Evolutionary conservation across 2,113 vertebrate genomes (phyloP).

Genomic region (Lamprologus tigripictilis): DNA sequence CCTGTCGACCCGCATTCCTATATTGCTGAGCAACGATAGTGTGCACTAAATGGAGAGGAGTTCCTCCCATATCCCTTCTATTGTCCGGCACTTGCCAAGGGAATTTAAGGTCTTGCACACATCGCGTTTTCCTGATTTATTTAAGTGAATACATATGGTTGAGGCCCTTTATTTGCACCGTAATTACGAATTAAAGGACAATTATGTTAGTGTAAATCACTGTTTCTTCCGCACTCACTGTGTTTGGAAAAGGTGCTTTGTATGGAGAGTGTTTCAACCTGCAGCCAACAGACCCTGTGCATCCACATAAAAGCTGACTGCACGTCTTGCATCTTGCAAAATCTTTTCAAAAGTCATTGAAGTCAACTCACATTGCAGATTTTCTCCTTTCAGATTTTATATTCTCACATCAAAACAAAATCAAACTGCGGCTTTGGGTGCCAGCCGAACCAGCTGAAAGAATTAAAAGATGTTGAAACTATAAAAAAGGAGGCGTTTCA

Average conservation of each 20-base stretch:
- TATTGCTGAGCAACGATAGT: slow-evolving; percentile 68
- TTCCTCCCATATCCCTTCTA: slow-evolving; percentile 34
- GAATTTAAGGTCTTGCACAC: slow-evolving; percentile 55
- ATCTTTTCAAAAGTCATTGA: background rate
- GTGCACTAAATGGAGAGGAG: slow-evolving; percentile 59
- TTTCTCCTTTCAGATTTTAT: background rate
- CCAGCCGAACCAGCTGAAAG: slow-evolving; percentile 49
- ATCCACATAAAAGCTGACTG: background rate
- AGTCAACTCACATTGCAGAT: background rate
- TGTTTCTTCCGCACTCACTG: background rate
- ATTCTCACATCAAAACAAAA: slow-evolving; percentile 7
- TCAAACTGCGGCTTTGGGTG: slow-evolving; percentile 8
- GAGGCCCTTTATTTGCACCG: slow-evolving; percentile 45
- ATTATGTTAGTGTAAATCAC: slow-evolving; percentile 71
- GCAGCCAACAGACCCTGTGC: background rate
- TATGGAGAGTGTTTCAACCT: background rate
- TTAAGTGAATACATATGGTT: slow-evolving; percentile 58
- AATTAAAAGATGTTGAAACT: slow-evolving; percentile 71
- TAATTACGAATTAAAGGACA: slow-evolving; percentile 53
- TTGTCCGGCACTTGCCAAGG: slow-evolving; percentile 62
- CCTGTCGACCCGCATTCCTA: slow-evolving; percentile 82
- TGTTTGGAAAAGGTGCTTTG: background rate
- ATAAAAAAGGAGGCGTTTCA: slow-evolving; percentile 66
- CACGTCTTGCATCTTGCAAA: background rate
- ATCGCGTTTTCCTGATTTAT: slow-evolving; percentile 70